Conservation (phyloP, 2,797 vertebrate species). For the Periparus ater region DNA sequence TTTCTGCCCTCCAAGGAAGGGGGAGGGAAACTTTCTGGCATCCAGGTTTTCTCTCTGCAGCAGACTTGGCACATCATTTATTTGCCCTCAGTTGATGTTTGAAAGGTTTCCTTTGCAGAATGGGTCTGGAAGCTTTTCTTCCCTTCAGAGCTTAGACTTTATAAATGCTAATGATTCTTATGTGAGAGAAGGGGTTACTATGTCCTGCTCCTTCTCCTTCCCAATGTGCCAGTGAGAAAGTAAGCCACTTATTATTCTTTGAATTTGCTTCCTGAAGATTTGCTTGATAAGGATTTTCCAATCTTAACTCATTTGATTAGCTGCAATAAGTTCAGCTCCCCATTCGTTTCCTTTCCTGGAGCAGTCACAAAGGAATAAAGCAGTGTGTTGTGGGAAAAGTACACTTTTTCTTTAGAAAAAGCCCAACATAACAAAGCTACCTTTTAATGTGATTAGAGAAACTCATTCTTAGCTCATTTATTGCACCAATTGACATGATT, state of each 20-base stretch:
- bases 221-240: background rate
- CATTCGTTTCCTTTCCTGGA: background rate
- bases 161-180: slow-evolving; percentile 18
- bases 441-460: background rate
- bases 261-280: background rate
- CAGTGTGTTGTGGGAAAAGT: background rate
- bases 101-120: slow-evolving; percentile 15
- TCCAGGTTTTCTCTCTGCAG: background rate
- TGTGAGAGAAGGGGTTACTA: background rate
- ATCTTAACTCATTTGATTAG: background rate
- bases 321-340: background rate
- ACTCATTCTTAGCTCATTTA: background rate
- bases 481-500: background rate
- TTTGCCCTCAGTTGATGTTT: slow-evolving; percentile 2
- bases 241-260: background rate
- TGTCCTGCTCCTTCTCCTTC: background rate
- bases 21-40: background rate
- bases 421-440: background rate
- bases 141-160: background rate
- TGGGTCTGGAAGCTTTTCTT: background rate
- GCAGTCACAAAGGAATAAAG: background rate
- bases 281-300: background rate
- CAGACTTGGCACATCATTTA: background rate
- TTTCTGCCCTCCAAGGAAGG: background rate
- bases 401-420: background rate